Percentiles rank a stretch among this genome's conserved stretches.
These are phyloP conservation scores for Lordiphosa stackelbergi DNA, from an alignment of 1,140 invertebrate species.

Conservation along the genomic window DNA sequence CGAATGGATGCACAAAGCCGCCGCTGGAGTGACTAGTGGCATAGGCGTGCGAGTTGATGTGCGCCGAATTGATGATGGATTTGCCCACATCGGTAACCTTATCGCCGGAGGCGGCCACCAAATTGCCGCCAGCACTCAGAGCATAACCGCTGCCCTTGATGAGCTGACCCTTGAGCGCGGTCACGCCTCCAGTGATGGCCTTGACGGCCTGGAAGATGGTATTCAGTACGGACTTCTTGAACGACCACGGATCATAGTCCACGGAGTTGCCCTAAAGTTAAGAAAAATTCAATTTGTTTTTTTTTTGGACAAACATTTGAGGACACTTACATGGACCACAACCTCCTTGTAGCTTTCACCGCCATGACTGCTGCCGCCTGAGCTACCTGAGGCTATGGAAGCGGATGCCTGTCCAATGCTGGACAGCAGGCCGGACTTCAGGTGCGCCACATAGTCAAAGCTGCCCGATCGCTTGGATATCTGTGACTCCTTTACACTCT, in stretches of 20 bases:
- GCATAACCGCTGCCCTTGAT: slow-evolving; percentile 89
- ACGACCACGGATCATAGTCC: slow-evolving; percentile 84
- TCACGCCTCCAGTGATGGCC: slow-evolving; percentile 89
- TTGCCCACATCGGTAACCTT: slow-evolving; percentile 86
- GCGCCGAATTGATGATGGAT: slow-evolving; percentile 84
- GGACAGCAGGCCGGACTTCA: slow-evolving; percentile 79
- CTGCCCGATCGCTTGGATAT: slow-evolving; percentile 76
- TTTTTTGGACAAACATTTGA: too few species aligned
- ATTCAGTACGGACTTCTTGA: slow-evolving; percentile 88
- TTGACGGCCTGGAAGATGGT: slow-evolving; percentile 90
- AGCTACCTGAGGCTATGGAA: slow-evolving; percentile 79
- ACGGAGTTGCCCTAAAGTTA: slow-evolving; percentile 76
- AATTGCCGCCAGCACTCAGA: slow-evolving; percentile 84
- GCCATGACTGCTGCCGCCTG: slow-evolving; percentile 78
- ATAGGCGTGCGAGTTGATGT: slow-evolving; percentile 79
- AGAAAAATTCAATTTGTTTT: too few species aligned
- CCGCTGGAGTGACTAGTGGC: slow-evolving; percentile 48
- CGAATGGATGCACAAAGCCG: slow-evolving; percentile 58
- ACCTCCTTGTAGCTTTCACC: slow-evolving; percentile 77
- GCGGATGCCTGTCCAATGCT: slow-evolving; percentile 80
- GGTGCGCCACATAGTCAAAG: slow-evolving; percentile 77
- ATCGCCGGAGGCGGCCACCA: slow-evolving; percentile 80
- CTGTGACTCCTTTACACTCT: slow-evolving; percentile 66
- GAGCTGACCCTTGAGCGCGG: slow-evolving; percentile 89
- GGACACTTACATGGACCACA: slow-evolving; percentile 76